phyloP scores from a whole-genome alignment of 2,797 vertebrate genomes.

The Macrochelys suwanniensis region DNA sequence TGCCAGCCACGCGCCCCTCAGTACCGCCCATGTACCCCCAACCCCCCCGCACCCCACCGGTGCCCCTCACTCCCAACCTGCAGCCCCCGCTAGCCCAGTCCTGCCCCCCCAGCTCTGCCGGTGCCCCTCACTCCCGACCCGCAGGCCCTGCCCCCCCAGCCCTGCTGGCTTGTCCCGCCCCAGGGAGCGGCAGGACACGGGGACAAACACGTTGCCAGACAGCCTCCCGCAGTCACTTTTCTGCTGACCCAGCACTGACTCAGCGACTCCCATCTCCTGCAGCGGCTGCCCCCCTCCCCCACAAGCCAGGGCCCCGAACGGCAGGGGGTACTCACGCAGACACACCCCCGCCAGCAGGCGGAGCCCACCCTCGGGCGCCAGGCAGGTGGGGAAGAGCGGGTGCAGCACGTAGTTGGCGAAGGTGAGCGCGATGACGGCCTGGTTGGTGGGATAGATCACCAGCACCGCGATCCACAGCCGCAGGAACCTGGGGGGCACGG shows the following conservation, averaged over 20 bases:
- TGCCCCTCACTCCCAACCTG: neutral
- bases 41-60: neutral
- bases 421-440: conserved; percentile 90
- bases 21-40: too few species aligned
- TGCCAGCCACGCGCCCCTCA: too few species aligned
- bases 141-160: too few species aligned
- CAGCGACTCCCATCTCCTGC: neutral
- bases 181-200: neutral
- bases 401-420: conserved; percentile 90
- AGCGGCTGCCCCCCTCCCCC: neutral
- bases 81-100: neutral
- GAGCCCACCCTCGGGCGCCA: conserved; percentile 83
- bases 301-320: too few species aligned
- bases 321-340: conserved; percentile 85
- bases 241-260: neutral
- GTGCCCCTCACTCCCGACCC: neutral
- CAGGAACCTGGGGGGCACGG: conserved; percentile 85
- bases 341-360: conserved; percentile 86
- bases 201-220: neutral
- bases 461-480: conserved; percentile 90
- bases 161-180: too few species aligned
- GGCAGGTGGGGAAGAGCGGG: conserved; percentile 87
- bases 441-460: conserved; percentile 90
- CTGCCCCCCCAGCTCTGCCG: neutral
- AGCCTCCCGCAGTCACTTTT: too few species aligned